A percentile compares a stretch with the other conserved stretches of the same genome.
phyloP scores from a whole-genome alignment of 2,888 invertebrate species.

The Drosophila kanekoi region DNA sequence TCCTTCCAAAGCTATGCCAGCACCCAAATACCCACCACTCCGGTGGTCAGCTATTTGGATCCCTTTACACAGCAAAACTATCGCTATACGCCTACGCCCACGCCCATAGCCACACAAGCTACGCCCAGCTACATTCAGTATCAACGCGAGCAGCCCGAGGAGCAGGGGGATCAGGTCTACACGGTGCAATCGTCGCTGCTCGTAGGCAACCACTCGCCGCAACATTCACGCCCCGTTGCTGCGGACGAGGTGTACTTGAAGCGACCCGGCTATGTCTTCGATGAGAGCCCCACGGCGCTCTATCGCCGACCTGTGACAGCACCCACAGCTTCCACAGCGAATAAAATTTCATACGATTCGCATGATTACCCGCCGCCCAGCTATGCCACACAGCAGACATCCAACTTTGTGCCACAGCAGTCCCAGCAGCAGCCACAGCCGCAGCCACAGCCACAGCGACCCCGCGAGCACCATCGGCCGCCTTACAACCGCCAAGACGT shows the following conservation, averaged over 20 bases:
- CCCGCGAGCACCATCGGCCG: slow-evolving; percentile 51
- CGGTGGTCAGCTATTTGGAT: slow-evolving; percentile 80
- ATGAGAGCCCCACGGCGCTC: slow-evolving; percentile 63
- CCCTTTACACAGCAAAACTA: slow-evolving; percentile 80
- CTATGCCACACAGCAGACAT: slow-evolving; percentile 70
- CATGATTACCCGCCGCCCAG: slow-evolving; percentile 84
- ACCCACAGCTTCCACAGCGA: slow-evolving; percentile 34
- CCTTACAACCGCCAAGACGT: slow-evolving; percentile 71
- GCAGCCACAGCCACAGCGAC: slow-evolving; percentile 2
- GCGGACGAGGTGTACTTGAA: slow-evolving; percentile 62
- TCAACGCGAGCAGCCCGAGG: slow-evolving; percentile 52
- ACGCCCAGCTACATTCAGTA: slow-evolving; percentile 55
- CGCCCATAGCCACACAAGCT: slow-evolving; percentile 7
- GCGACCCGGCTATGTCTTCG: slow-evolving; percentile 81
- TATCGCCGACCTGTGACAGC: slow-evolving; percentile 60
- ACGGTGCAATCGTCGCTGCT: slow-evolving; percentile 81
- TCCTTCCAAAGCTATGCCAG: slow-evolving; percentile 38
- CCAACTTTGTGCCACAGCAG: slow-evolving; percentile 67
- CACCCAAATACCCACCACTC: slow-evolving; percentile 71
- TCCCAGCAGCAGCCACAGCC: slow-evolving; percentile 16
- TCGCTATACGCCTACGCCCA: slow-evolving; percentile 57
- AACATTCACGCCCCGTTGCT: slow-evolving; percentile 7
- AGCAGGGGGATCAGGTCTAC: slow-evolving; percentile 70
- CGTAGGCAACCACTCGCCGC: slow-evolving; percentile 61
- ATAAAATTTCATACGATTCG: slow-evolving; percentile 82